Percentiles rank a stretch among this genome's conserved stretches.
Evolutionary conservation across 2,797 vertebrate species (phyloP).

Genomic region (Carapus acus): DNA sequence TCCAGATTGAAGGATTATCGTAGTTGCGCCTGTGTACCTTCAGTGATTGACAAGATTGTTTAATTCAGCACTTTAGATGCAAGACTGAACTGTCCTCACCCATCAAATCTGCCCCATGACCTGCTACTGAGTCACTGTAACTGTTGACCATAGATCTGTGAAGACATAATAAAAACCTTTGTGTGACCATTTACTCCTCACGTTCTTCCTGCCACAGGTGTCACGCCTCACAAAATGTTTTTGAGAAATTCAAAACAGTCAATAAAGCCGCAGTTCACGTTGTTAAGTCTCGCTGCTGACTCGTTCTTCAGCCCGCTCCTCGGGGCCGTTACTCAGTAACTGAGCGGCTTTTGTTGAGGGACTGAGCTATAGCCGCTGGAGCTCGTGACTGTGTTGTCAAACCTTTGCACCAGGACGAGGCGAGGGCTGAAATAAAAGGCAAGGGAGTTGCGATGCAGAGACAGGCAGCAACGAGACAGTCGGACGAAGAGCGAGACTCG

Average conservation of each 20-base stretch:
- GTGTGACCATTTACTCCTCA: constrained; percentile 15
- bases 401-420: constrained; percentile 49
- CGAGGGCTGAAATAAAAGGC: constrained; percentile 32
- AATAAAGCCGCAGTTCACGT: not conserved
- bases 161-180: constrained; percentile 60
- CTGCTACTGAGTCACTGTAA: constrained; percentile 61
- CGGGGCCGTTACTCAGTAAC: not conserved
- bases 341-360: not conserved
- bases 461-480: not conserved
- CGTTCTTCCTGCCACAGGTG: constrained; percentile 4
- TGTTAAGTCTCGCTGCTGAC: not conserved
- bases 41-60: constrained; percentile 26
- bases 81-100: constrained; percentile 47
- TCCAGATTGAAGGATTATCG: constrained; percentile 5
- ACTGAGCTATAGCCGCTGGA: constrained; percentile 9
- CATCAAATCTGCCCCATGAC: constrained; percentile 53
- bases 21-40: constrained; percentile 10
- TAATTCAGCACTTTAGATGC: constrained; percentile 61
- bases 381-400: constrained; percentile 53
- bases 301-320: not conserved
- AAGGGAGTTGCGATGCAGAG: not conserved
- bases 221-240: not conserved
- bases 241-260: constrained; percentile 8
- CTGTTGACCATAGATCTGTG: constrained; percentile 68
- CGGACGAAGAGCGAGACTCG: not conserved